Base-by-base conservation (phyloP, 2,797 vertebrate species). In the Amblyraja radiata region DNA sequence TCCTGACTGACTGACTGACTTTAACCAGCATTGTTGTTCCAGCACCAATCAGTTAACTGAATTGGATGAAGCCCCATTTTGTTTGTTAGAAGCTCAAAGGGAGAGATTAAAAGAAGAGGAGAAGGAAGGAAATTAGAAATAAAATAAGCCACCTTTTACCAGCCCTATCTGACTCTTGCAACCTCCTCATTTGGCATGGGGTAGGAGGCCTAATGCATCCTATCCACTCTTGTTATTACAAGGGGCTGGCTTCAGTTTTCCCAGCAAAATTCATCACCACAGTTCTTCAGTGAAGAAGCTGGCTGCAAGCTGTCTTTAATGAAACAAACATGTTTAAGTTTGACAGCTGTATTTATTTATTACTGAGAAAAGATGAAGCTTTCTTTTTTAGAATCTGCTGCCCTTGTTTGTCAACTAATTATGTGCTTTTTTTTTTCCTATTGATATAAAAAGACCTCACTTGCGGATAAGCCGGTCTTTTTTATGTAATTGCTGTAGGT, bases 391-490 rank as follows among this genome's bases (percentile, higher is more conserved):
- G 90, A 92, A 92, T 92, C 90, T 95, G 96, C 96, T 97, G 95
- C 96, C 96, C 96, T 97, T 96, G 96, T 97, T 96, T 97, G 96
- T 97, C 96, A 95, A 96, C 96, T 97, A 96, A 96, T 97, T 97
- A 96, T 92, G 90, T 92, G 90, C 90, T 96, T 97, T 97, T 77
- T 96, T 96, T 95, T 96, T 96, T 32, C 74, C 58, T 65, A 90
- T 90, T 78, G 84, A 93, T 74, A 96, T 92, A 74, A 92, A 92
- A 92, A 92, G 90, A 95, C 71, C 71, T 96, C 36, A 78, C 95
- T 96, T 96, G 90, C 96, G 96, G 95, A 95, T 97, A 96, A 97
- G 96, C 96, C 95, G 96, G 95, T 95, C 96, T 96, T 95, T 96
- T 95, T 97, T 96, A 96, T 96, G 96, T 96, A 95, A 96, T 96